These are phyloP conservation scores for Sphyrna mokarran DNA, from an alignment of 2,113 vertebrate species.

Conservation along the genomic window DNA sequence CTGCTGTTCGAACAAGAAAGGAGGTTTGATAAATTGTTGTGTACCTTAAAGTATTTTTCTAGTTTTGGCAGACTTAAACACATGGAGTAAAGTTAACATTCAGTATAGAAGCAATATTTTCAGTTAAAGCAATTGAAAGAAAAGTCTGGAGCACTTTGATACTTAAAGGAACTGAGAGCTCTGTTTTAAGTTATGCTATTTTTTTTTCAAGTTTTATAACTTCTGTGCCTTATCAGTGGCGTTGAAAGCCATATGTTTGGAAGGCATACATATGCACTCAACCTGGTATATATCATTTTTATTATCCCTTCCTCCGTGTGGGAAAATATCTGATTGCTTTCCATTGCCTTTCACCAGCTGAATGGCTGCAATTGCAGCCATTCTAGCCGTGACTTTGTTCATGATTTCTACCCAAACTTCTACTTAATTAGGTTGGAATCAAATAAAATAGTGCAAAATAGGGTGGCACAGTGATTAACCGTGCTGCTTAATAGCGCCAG, in stretches of 20 bases:
- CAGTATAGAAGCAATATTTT: not conserved
- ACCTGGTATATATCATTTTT: not conserved
- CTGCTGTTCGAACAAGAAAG: constrained; percentile 64
- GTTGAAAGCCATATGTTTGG: not conserved
- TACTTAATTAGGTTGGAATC: not conserved
- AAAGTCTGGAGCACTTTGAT: not conserved
- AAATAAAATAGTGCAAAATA: not conserved
- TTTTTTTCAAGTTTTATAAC: not conserved
- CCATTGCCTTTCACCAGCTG: not conserved
- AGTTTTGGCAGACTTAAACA: not conserved
- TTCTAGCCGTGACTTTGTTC: not conserved
- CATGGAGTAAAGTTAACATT: not conserved
- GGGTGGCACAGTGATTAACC: too few species aligned
- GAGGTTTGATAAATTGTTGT: constrained; percentile 54
- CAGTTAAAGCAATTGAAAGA: not conserved
- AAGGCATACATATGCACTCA: not conserved
- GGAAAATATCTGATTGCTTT: not conserved
- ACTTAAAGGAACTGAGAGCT: not conserved
- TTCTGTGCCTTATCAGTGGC: not conserved
- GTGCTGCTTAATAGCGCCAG: too few species aligned
- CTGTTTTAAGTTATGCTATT: not conserved
- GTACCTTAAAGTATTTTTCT: not conserved
- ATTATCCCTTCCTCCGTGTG: not conserved
- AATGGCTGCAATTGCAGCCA: not conserved
- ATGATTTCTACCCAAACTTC: not conserved